Conservation (phyloP, 2,113 vertebrate genomes). For the Mola mola region DNA sequence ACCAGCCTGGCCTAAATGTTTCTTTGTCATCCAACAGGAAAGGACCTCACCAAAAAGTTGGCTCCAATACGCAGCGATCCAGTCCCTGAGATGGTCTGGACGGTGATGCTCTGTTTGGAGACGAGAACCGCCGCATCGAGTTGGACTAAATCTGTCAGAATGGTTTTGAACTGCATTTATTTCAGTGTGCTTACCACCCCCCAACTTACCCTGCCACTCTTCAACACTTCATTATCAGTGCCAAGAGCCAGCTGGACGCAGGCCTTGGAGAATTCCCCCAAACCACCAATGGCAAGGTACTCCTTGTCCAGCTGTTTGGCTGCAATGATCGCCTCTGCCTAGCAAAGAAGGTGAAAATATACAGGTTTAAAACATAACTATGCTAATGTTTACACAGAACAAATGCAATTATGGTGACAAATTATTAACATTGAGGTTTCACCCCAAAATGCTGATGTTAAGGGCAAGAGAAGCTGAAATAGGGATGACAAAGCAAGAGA, state of each 20-base stretch:
- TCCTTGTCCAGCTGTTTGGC: constrained; percentile 93
- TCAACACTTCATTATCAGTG: constrained; percentile 86
- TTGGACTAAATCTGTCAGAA: constrained; percentile 3
- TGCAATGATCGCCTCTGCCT: constrained; percentile 91
- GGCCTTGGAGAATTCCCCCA: constrained; percentile 88
- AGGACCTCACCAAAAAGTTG: constrained; percentile 89
- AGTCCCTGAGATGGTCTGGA: constrained; percentile 97
- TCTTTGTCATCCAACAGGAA: neutral
- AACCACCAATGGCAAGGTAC: constrained; percentile 88
- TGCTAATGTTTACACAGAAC: too few species aligned
- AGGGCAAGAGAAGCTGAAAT: neutral
- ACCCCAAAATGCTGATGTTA: neutral
- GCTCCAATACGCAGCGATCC: constrained; percentile 93
- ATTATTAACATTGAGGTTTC: neutral
- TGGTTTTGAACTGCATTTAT: neutral
- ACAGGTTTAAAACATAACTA: neutral
- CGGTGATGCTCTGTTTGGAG: constrained; percentile 86
- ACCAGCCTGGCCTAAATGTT: neutral
- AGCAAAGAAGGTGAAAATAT: neutral
- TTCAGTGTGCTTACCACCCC: neutral
- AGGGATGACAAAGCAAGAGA: constrained; percentile 11
- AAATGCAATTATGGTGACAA: too few species aligned
- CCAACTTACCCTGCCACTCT: constrained; percentile 90
- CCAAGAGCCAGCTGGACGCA: constrained; percentile 90
- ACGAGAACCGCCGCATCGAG: constrained; percentile 8